Conservation (phyloP, 2,888 invertebrate genomes). For the Proisotoma minuta region DNA sequence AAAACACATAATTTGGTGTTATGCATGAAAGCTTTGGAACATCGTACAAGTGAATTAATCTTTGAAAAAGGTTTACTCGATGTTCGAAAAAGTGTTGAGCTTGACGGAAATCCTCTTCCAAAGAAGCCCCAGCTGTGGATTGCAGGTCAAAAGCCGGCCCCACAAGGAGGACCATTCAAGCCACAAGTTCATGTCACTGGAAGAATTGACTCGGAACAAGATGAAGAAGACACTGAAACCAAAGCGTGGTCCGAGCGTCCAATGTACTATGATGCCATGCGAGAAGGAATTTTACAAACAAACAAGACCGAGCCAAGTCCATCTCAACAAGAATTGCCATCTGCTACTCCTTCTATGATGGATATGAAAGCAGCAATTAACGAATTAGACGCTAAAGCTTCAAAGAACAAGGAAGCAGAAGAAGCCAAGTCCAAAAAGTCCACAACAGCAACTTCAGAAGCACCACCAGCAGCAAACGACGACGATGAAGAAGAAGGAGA, state of each 20-base stretch:
- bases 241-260: constrained; percentile 31
- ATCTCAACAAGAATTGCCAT: background rate
- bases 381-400: background rate
- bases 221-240: constrained; percentile 31
- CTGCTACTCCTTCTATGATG: background rate
- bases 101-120: constrained; percentile 26
- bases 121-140: constrained; percentile 32
- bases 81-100: constrained; percentile 28
- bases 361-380: background rate
- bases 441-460: background rate
- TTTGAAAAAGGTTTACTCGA: constrained; percentile 32
- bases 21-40: constrained; percentile 38
- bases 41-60: constrained; percentile 34
- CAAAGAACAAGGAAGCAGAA: background rate
- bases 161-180: constrained; percentile 37
- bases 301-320: background rate
- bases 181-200: constrained; percentile 33
- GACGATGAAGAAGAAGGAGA: constrained; percentile 6
- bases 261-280: constrained; percentile 28
- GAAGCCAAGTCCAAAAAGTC: background rate
- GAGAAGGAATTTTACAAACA: constrained; percentile 18
- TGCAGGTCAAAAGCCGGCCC: constrained; percentile 30
- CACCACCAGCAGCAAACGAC: background rate
- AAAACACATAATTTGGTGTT: constrained; percentile 36
- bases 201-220: constrained; percentile 32